Conservation (phyloP, 2,888 invertebrate species). For the Adela reaumurella region DNA sequence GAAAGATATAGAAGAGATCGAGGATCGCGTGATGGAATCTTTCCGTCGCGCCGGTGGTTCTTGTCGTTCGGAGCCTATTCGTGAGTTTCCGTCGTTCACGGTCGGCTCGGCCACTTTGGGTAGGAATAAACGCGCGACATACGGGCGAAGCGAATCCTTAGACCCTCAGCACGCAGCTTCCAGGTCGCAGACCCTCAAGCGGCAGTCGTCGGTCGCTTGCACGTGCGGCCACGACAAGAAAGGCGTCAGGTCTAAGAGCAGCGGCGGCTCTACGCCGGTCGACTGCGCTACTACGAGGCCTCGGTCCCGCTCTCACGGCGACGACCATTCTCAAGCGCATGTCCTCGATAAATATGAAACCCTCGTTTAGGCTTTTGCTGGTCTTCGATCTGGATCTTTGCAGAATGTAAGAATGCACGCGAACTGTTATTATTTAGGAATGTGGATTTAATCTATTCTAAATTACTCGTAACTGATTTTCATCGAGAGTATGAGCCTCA, state of each 20-base stretch:
- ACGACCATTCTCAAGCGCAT: slow-evolving; percentile 33
- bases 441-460: too few species aligned
- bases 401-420: too few species aligned
- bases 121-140: slow-evolving; percentile 26
- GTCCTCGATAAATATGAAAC: slow-evolving; percentile 52
- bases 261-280: slow-evolving; percentile 11
- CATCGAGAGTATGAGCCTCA: too few species aligned
- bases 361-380: slow-evolving; percentile 27
- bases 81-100: slow-evolving; percentile 25
- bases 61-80: slow-evolving; percentile 24
- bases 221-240: slow-evolving; percentile 49
- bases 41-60: slow-evolving; percentile 30
- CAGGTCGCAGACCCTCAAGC: slow-evolving; percentile 37
- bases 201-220: slow-evolving; percentile 44
- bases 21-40: slow-evolving; percentile 43
- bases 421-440: too few species aligned
- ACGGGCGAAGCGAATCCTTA: slow-evolving; percentile 40
- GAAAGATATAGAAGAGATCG: slow-evolving; percentile 48
- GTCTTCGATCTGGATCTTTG: neutral
- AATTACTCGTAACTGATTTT: too few species aligned
- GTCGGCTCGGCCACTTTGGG: slow-evolving; percentile 27
- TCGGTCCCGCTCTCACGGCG: slow-evolving; percentile 40
- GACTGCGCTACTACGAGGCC: slow-evolving; percentile 22
- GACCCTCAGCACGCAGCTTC: slow-evolving; percentile 36
- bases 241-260: slow-evolving; percentile 29